phyloP scores from a whole-genome alignment of 2,888 invertebrate genomes.

The Crossocerus cetratus region DNA sequence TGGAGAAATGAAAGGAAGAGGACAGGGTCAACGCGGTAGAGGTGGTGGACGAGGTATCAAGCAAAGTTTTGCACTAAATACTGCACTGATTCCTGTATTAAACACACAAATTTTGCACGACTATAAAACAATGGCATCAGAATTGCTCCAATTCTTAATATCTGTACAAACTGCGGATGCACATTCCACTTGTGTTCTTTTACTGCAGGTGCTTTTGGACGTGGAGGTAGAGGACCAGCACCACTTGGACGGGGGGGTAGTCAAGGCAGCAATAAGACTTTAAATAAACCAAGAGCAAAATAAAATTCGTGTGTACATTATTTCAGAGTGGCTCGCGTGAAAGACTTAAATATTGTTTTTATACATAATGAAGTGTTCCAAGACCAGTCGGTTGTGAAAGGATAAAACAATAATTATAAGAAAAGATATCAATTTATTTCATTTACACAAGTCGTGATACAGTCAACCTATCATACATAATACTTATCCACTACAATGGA shows the following conservation, averaged over 20 bases:
- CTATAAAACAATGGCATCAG: too few relatives aligned
- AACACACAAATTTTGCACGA: too few relatives aligned
- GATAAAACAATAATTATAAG: not conserved
- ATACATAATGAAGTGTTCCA: slow-evolving; percentile 2
- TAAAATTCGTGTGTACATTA: slow-evolving; percentile 46
- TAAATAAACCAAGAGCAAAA: slow-evolving; percentile 69
- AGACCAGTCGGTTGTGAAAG: not conserved
- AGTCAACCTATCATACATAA: slow-evolving; percentile 49
- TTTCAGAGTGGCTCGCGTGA: slow-evolving; percentile 6
- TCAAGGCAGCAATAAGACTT: slow-evolving; percentile 69
- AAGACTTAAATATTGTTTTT: not conserved
- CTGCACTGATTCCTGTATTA: not conserved
- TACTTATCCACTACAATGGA: slow-evolving; percentile 54
- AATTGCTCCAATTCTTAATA: too few relatives aligned
- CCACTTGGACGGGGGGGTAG: slow-evolving; percentile 78
- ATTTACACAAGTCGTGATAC: slow-evolving; percentile 51
- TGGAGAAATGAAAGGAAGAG: slow-evolving; percentile 85
- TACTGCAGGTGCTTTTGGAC: slow-evolving; percentile 80
- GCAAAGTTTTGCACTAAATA: not conserved
- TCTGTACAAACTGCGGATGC: not conserved
- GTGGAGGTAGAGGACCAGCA: slow-evolving; percentile 79
- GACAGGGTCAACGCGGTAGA: slow-evolving; percentile 82
- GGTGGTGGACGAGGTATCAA: slow-evolving; percentile 80
- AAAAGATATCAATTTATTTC: slow-evolving; percentile 50
- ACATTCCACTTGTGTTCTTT: not conserved